Evolutionary conservation across 2,888 invertebrate genomes (phyloP).

Genomic region (Arctia plantaginis): DNA sequence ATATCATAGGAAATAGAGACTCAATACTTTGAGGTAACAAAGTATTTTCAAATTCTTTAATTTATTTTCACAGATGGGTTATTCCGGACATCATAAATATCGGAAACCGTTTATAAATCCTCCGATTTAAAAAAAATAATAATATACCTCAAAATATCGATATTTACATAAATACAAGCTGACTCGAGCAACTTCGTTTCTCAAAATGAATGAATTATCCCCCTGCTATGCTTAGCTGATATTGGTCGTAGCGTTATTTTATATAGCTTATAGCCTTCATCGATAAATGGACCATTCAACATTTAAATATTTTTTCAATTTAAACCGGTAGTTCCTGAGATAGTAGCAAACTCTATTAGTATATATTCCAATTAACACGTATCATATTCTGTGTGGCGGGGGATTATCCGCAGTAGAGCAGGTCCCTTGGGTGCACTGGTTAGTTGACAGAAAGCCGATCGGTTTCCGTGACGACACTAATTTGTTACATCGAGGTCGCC

Average conservation of each 20-base stretch:
- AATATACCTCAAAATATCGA: too few relatives aligned
- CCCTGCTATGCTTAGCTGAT: too few relatives aligned
- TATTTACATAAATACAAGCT: too few relatives aligned
- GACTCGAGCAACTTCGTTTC: too few relatives aligned
- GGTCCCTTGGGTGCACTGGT: not conserved
- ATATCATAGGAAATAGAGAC: not conserved
- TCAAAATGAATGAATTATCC: too few relatives aligned
- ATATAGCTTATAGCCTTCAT: not conserved
- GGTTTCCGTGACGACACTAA: slow-evolving; percentile 14
- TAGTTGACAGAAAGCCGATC: slow-evolving; percentile 11
- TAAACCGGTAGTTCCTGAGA: not conserved
- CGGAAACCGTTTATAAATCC: too few relatives aligned
- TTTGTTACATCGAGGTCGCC: slow-evolving; percentile 15
- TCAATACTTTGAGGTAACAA: not conserved
- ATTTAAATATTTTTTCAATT: not conserved
- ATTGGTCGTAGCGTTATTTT: not conserved
- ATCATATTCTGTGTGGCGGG: not conserved
- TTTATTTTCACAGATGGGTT: too few relatives aligned
- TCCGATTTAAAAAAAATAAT: too few relatives aligned
- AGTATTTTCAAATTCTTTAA: too few relatives aligned
- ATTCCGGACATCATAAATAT: too few relatives aligned
- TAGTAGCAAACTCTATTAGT: not conserved
- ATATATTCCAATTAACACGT: not conserved
- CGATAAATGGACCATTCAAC: not conserved
- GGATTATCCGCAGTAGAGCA: not conserved